These are phyloP conservation scores for Silurus asotus DNA, from an alignment of 2,113 vertebrate species.

Conservation along the genomic window DNA sequence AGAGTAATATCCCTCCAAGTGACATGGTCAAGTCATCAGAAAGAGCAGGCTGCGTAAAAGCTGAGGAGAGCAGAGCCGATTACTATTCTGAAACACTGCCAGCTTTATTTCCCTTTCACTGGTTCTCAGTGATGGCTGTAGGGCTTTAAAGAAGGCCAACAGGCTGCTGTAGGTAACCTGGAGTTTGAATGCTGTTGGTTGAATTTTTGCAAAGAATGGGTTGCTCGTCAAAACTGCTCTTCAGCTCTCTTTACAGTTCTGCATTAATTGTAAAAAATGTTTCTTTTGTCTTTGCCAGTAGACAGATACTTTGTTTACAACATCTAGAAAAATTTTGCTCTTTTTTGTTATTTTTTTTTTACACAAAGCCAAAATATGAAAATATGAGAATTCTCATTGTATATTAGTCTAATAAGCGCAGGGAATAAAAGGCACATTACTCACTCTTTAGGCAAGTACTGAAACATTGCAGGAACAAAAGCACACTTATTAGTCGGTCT, in stretches of 20 bases:
- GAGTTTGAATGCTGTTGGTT: neutral
- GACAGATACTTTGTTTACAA: conserved; percentile 6
- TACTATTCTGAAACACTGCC: conserved; percentile 50
- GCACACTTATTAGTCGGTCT: conserved; percentile 30
- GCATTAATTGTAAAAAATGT: neutral
- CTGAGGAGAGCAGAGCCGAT: neutral
- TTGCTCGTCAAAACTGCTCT: conserved; percentile 15
- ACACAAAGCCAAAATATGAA: neutral
- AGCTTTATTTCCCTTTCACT: conserved; percentile 47
- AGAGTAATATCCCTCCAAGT: conserved; percentile 6
- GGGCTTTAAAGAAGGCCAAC: conserved; percentile 43
- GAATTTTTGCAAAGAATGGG: neutral
- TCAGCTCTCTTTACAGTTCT: neutral
- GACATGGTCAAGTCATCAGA: conserved; percentile 40
- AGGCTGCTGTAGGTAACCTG: conserved; percentile 22
- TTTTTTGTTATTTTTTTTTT: no score
- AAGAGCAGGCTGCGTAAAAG: conserved; percentile 28
- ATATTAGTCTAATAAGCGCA: neutral
- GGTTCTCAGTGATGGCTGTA: conserved; percentile 31
- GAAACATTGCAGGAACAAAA: conserved; percentile 5
- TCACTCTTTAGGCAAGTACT: neutral
- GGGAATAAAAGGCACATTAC: neutral
- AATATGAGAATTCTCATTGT: neutral
- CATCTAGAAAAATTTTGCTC: neutral
- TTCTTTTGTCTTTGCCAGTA: neutral